phyloP scores from a whole-genome alignment of 2,888 invertebrate genomes.

The Mellilla xanthometata region DNA sequence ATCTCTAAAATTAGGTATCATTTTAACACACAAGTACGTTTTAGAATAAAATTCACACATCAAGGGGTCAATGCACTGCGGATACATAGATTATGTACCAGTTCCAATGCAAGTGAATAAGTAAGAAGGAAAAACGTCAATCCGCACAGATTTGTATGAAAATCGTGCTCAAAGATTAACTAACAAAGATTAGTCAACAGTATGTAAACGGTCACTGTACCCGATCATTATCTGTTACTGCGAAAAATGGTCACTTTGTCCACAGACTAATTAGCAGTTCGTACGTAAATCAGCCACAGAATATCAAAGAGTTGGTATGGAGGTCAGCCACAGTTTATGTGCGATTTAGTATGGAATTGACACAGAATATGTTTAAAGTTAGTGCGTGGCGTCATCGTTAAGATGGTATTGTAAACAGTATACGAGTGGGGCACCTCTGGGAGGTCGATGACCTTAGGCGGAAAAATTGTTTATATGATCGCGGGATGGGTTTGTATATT shows the following conservation, averaged over 20 bases:
- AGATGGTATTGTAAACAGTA: slow-evolving; percentile 21
- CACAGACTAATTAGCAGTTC: neutral
- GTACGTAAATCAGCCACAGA: neutral
- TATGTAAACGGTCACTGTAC: slow-evolving; percentile 8
- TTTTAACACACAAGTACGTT: too few species aligned
- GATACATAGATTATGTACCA: neutral
- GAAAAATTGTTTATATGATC: slow-evolving; percentile 33
- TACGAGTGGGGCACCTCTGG: slow-evolving; percentile 23
- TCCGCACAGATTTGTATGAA: neutral
- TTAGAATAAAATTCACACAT: too few species aligned
- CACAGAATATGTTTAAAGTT: slow-evolving; percentile 7
- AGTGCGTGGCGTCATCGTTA: slow-evolving; percentile 13
- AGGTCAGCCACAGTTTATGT: neutral
- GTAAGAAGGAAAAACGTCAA: neutral
- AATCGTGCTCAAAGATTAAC: neutral
- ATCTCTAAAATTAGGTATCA: too few species aligned
- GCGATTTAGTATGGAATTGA: slow-evolving; percentile 1
- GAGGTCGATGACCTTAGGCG: slow-evolving; percentile 29
- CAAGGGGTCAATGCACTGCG: neutral
- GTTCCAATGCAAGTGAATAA: too few species aligned
- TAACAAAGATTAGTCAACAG: neutral
- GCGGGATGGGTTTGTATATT: slow-evolving; percentile 11
- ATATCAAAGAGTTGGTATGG: neutral
- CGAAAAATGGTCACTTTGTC: neutral
- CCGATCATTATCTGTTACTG: slow-evolving; percentile 1